phyloP scores from a whole-genome alignment of 1,140 invertebrate genomes.

The Zelostemma sp. region DNA sequence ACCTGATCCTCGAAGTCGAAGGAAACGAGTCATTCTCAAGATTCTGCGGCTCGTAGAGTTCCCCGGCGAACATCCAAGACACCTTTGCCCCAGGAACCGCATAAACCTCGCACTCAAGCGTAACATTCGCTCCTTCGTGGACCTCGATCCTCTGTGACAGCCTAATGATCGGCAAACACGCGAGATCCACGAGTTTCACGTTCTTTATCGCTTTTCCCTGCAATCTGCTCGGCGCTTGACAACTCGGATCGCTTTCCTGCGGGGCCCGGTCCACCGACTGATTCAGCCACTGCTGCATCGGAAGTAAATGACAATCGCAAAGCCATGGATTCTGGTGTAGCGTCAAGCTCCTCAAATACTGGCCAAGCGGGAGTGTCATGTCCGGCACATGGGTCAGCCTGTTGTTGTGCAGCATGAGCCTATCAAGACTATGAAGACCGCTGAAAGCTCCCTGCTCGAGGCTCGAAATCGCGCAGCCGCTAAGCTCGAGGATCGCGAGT shows the following conservation, averaged over 20 bases:
- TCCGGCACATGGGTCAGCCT: conserved; percentile 76
- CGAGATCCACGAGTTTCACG: conserved; percentile 80
- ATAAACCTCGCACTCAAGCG: conserved; percentile 81
- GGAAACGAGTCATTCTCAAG: conserved; percentile 57
- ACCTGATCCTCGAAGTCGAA: conserved; percentile 40
- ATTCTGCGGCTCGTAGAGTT: conserved; percentile 63
- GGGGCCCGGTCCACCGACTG: conserved; percentile 75
- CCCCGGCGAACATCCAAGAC: conserved; percentile 85
- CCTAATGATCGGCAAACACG: conserved; percentile 83
- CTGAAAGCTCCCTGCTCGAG: conserved; percentile 87
- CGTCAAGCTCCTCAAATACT: conserved; percentile 81
- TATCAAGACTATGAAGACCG: conserved; percentile 84
- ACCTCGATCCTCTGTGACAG: conserved; percentile 74
- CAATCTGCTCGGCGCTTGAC: conserved; percentile 78
- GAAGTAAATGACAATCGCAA: conserved; percentile 85
- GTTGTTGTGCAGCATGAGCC: conserved; percentile 87
- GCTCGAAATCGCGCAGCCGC: conserved; percentile 80
- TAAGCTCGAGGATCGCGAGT: conserved; percentile 85
- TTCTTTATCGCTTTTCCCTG: conserved; percentile 77
- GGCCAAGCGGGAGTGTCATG: conserved; percentile 72
- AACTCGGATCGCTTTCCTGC: conserved; percentile 76
- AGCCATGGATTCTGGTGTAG: conserved; percentile 90
- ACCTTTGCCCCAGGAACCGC: conserved; percentile 84
- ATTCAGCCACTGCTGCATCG: conserved; percentile 83
- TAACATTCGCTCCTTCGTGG: conserved; percentile 83